Evolutionary conservation across 2,888 invertebrate species (phyloP), one percentile per base, ranked within the genome.

Genomic region (Pogonocherus hispidulus): DNA sequence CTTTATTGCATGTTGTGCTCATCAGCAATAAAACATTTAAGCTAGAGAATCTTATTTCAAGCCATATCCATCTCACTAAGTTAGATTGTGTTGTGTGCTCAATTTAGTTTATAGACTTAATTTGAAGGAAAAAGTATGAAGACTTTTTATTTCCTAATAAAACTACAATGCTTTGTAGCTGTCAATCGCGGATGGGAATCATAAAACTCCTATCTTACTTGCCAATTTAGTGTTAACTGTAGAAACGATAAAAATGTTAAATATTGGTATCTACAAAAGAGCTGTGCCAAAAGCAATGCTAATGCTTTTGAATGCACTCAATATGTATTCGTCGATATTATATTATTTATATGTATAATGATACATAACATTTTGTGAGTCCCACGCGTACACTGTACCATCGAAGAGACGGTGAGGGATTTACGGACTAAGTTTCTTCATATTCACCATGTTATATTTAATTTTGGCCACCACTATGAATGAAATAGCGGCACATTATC

Each of bases 161-260:
- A 57, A 57, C 57, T 46, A 46, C 57, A 57, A 41, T 22, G 57
- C 57, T 44, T 57, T 47, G 23, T 32, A 59, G 8, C 23, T 41
- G 27, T 47, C 59, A 57, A 57, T 22, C 44, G 57, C 23, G 27
- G 44, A 23, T 57, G 57, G 8, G 57, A 27, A 46, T 57, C 46
- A 57, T 57, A 57, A 57, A 57, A 57, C 44, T 46, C 46, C 11
- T 22, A 22, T n/a, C 37, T 18, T 37, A 41, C 9, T 57, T 57
- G 44, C 44, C 57, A 49, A 59, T 59, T 59, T 59, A 59, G 59
- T 47, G 59, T 49, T 47, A 35, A 47, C 47, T 22, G 41, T 23
- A 22, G 44, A 44, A 57, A 22, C 44, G 9, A 57, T 57, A 20
- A 57, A 44, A 37, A 44, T 14, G 14, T 23, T 19, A 20, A 11